Base-by-base conservation (phyloP, 2,888 invertebrate genomes). In the Melieria crassipennis region DNA sequence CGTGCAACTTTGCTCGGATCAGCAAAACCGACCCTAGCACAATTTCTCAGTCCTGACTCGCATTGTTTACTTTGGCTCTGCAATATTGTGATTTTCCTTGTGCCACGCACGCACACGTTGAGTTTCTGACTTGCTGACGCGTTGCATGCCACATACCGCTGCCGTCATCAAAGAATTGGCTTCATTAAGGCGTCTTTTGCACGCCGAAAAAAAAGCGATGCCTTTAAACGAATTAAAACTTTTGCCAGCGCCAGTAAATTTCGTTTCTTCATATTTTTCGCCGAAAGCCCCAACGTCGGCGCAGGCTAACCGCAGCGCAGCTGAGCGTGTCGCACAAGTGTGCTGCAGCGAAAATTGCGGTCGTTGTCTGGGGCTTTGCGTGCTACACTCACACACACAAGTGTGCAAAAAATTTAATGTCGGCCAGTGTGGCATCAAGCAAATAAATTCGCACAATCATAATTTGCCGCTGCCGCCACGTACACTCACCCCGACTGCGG, bases 381-480 rank as follows among this genome's bases (percentile, higher is more conserved):
- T 1, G 9, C n/a, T 11, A 5, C 30, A 48, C 10, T 30, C 30
- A 56, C 42, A 1, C 42, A 46, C 48, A 16, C 43, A 5, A 61
- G n/a, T 69, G 57, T 64, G 10, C n/a, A 70, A 66, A 52, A 68
- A 60, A 46, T 30, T 47, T 57, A 67, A 60, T 63, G 7, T 42
- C 13, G 43, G 30, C n/a, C 46, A 67, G 58, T 67, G 56, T 69
- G 65, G 52, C 66, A 57, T 52, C 63, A 69, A 61, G 60, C 60
- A 72, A 70, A 71, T 72, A 69, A 61, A 71, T 70, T 72, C 73
- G 73, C 70, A 75, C 73, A 77, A 76, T 75, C 76, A 78, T 76
- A 78, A 77, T 76, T 78, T 76, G 72, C 64, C 73, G 75, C 30
- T 30, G 30, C 30, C 30, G 30, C 30, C 30, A 30, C 5, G 43